These are phyloP conservation scores for Acanthaster planci DNA, from an alignment of 35 echinoderm and acorn worm genomes.

Conservation along the genomic window DNA sequence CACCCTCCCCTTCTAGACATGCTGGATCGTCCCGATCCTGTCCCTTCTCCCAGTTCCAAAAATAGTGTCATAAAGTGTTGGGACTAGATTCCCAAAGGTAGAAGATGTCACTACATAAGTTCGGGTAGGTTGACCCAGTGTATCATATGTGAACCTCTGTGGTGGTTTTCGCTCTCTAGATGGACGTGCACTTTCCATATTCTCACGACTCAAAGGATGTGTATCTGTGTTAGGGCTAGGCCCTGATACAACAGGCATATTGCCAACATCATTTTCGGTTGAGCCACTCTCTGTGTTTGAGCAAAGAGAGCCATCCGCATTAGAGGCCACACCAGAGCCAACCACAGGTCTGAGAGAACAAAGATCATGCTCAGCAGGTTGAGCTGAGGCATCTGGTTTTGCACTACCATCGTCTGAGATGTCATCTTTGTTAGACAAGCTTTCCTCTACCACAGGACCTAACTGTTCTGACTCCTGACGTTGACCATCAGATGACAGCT, in stretches of 20 bases:
- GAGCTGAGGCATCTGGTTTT: too few relatives aligned
- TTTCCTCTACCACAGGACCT: too few relatives aligned
- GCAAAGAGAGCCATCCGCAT: not conserved
- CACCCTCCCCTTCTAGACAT: constrained; percentile 9
- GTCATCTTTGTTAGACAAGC: too few relatives aligned
- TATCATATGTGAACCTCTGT: constrained; percentile 6
- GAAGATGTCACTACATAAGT: not conserved
- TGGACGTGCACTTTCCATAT: not conserved
- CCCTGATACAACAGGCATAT: not conserved
- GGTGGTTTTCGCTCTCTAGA: not conserved
- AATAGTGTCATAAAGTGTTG: not conserved
- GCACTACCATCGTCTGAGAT: too few relatives aligned
- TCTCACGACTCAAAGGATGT: not conserved
- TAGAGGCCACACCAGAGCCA: not conserved
- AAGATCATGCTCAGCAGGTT: too few relatives aligned
- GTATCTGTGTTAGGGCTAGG: not conserved
- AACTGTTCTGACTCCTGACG: too few relatives aligned
- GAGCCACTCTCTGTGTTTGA: not conserved
- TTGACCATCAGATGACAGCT: too few relatives aligned
- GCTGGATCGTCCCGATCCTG: constrained; percentile 3
- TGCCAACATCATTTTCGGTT: not conserved
- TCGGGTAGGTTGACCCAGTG: not conserved
- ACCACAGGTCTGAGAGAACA: not conserved
- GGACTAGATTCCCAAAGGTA: not conserved
- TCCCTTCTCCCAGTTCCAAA: not conserved